phyloP scores from a whole-genome alignment of 2,888 invertebrate genomes.

The Lampropteryx suffumata region DNA sequence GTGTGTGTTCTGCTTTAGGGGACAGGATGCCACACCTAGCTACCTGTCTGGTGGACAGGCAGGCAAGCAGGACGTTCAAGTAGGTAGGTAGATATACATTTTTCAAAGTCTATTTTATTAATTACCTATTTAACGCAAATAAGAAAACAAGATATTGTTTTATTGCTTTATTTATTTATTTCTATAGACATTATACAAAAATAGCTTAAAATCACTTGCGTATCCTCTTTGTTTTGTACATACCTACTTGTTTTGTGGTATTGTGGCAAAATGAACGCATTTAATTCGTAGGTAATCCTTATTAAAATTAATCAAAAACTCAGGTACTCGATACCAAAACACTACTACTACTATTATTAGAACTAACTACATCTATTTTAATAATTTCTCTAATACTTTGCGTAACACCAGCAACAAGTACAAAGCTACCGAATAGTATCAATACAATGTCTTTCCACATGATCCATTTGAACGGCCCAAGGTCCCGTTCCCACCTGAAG shows the following conservation, averaged over 20 bases:
- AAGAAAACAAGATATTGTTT: neutral
- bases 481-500: constrained; percentile 85
- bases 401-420: constrained; percentile 85
- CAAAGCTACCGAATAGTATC: constrained; percentile 84
- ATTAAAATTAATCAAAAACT: no score
- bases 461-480: constrained; percentile 87
- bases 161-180: constrained; percentile 1
- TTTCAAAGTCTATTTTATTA: no score
- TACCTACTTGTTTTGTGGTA: no score
- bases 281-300: no score
- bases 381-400: constrained; percentile 74
- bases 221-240: no score
- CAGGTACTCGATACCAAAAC: neutral
- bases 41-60: no score
- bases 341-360: no score
- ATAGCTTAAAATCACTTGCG: constrained; percentile 3
- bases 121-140: neutral
- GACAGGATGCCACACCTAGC: no score
- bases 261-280: no score
- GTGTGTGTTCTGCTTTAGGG: no score
- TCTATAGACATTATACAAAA: constrained; percentile 6
- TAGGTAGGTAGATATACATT: no score
- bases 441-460: constrained; percentile 86
- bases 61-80: no score
- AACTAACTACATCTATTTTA: constrained; percentile 16